A percentile compares a stretch with the other conserved stretches of the same genome.
phyloP scores from a whole-genome alignment of 2,113 vertebrate genomes.

The Cyanoliseus patagonus region DNA sequence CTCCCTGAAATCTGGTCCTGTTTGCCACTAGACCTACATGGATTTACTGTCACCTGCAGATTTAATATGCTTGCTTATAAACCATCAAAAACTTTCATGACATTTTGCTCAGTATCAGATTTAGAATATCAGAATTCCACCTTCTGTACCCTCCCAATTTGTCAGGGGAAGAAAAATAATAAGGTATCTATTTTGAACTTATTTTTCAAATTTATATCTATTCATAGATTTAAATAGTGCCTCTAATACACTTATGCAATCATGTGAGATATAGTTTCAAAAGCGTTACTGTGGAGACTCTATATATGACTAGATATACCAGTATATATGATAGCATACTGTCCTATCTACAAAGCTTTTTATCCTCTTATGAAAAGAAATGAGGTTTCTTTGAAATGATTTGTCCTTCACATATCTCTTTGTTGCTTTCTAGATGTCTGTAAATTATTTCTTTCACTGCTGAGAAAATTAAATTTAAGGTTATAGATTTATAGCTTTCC shows the following conservation, averaged over 20 bases:
- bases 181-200: neutral
- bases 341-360: neutral
- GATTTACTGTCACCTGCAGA: neutral
- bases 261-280: neutral
- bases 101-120: neutral
- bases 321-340: neutral
- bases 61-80: neutral
- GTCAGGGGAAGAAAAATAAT: neutral
- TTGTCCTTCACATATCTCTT: neutral
- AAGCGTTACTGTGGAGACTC: neutral
- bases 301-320: neutral
- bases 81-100: neutral
- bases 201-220: neutral
- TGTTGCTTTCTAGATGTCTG: neutral
- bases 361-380: neutral
- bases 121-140: neutral
- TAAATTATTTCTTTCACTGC: neutral
- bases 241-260: neutral
- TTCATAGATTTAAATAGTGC: neutral
- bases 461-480: neutral
- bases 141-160: neutral
- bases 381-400: neutral
- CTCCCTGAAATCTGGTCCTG: neutral
- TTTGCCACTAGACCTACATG: neutral
- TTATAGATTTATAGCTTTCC: neutral